Evolutionary conservation across 2,113 vertebrate species (phyloP).

Genomic region (Ptilorrhoa leucosticta): DNA sequence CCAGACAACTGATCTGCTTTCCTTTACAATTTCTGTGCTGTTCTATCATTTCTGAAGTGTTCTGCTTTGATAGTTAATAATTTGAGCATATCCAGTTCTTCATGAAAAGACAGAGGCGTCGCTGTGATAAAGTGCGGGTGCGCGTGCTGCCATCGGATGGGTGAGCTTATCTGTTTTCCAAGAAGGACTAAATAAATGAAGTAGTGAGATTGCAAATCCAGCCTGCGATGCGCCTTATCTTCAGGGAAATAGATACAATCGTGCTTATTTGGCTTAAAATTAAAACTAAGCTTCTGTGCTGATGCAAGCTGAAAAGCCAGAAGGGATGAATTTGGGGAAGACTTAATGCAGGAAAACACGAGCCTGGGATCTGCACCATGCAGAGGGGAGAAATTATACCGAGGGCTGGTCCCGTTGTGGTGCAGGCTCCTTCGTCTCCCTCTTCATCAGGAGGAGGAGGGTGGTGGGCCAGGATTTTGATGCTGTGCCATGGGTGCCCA

Average conservation of each 20-base stretch:
- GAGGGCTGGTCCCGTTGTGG: accelerated
- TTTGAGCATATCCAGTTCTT: slow-evolving; percentile 58
- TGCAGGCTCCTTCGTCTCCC: background rate
- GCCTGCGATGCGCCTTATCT: slow-evolving; percentile 16
- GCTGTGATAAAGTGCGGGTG: background rate
- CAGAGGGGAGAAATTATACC: background rate
- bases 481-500: background rate
- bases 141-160: background rate
- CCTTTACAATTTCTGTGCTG: slow-evolving; percentile 39
- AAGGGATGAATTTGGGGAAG: slow-evolving; percentile 22
- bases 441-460: background rate
- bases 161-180: slow-evolving; percentile 50
- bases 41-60: slow-evolving; percentile 49
- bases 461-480: background rate
- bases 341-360: background rate
- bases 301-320: background rate
- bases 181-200: slow-evolving; percentile 44
- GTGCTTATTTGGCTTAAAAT: slow-evolving; percentile 32
- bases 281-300: background rate
- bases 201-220: slow-evolving; percentile 47
- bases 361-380: background rate
- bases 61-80: slow-evolving; percentile 60
- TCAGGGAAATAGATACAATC: slow-evolving; percentile 33
- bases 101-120: slow-evolving; percentile 19
- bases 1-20: slow-evolving; percentile 48